phyloP scores from a whole-genome alignment of 2,888 invertebrate genomes.

The Nemoura dubitans region DNA sequence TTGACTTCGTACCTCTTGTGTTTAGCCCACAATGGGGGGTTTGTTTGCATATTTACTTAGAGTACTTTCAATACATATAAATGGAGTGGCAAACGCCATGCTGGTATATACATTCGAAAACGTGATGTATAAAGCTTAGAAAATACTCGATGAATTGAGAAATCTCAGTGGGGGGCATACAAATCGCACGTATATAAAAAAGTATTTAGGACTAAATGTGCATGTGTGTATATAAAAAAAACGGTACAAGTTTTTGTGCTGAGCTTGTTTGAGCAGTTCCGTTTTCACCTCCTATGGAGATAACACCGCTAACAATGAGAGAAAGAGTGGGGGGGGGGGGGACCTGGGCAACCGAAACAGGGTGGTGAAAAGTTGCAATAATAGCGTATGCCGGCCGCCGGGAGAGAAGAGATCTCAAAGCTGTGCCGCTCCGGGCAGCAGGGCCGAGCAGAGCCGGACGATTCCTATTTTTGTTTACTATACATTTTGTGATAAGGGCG shows the following conservation, averaged over 20 bases:
- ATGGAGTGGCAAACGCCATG: background rate
- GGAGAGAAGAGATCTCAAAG: background rate
- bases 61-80: background rate
- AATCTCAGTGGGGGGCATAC: background rate
- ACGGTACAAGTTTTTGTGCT: background rate
- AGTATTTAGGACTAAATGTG: background rate
- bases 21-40: slow-evolving; percentile 12
- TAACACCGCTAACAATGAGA: slow-evolving; percentile 7
- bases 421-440: background rate
- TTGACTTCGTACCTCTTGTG: background rate
- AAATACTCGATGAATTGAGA: slow-evolving; percentile 7
- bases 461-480: background rate
- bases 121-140: background rate
- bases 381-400: background rate
- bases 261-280: background rate
- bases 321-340: background rate
- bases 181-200: background rate
- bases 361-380: slow-evolving; percentile 9
- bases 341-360: background rate
- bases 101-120: background rate
- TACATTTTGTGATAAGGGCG: background rate
- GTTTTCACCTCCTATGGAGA: background rate
- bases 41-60: background rate
- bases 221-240: background rate
- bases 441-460: too few species aligned